phyloP scores from a whole-genome alignment of 2,113 vertebrate species.

The Catagonus wagneri region DNA sequence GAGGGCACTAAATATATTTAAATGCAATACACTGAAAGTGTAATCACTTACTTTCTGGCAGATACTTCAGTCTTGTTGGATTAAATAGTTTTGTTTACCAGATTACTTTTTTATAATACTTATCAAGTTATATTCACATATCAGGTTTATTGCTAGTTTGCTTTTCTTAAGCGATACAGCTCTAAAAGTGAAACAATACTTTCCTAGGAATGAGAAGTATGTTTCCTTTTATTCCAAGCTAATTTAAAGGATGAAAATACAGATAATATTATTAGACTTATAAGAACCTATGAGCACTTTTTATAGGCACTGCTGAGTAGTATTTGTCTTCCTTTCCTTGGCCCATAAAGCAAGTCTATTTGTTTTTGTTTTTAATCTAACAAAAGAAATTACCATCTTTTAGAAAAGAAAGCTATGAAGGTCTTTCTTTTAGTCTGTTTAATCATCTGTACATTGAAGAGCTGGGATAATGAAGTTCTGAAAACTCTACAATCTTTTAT shows the following conservation, averaged over 20 bases:
- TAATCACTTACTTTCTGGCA: conserved; percentile 42
- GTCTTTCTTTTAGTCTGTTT: not conserved
- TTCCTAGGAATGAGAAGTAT: not conserved
- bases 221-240: conserved; percentile 20
- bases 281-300: not conserved
- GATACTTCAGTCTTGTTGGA: conserved; percentile 3
- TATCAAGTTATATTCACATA: conserved; percentile 57
- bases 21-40: conserved; percentile 49
- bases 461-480: not conserved
- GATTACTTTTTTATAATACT: not conserved
- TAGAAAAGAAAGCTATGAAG: not conserved
- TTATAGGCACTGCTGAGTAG: not conserved
- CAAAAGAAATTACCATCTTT: not conserved
- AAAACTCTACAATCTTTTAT: not conserved
- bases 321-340: not conserved
- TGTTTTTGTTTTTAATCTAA: not conserved
- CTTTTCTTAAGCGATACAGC: not conserved
- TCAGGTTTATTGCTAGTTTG: not conserved
- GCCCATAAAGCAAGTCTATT: not conserved
- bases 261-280: not conserved
- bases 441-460: conserved; percentile 22
- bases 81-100: conserved; percentile 40
- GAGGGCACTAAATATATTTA: conserved; percentile 5
- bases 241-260: not conserved
- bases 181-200: not conserved